Conservation (phyloP, 2,797 vertebrate genomes). For the Cyclura pinguis region DNA sequence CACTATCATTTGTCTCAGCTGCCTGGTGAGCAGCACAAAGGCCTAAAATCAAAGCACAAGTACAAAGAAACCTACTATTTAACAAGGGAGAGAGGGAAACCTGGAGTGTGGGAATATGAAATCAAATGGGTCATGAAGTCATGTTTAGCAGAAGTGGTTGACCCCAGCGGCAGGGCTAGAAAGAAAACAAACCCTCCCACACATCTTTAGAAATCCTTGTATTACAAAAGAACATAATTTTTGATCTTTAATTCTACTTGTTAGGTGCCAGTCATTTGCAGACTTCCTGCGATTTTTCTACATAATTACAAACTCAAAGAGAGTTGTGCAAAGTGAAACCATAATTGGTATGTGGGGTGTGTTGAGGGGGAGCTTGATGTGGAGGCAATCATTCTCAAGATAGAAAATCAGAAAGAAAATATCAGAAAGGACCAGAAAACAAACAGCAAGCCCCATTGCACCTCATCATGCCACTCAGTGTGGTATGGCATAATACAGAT, state of each 20-base stretch:
- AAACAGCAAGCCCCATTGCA: not conserved
- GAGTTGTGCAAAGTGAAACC: constrained; percentile 19
- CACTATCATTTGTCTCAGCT: constrained; percentile 15
- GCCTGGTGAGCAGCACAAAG: constrained; percentile 20
- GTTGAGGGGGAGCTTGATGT: not conserved
- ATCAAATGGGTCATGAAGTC: constrained; percentile 14
- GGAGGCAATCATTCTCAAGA: not conserved
- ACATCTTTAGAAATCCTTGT: constrained; percentile 15
- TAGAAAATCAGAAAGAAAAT: constrained; percentile 11
- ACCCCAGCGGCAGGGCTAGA: constrained; percentile 35
- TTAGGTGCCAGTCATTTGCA: constrained; percentile 37
- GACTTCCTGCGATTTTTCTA: constrained; percentile 31
- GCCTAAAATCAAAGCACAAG: constrained; percentile 19
- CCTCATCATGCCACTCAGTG: not conserved
- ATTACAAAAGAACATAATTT: constrained; percentile 18
- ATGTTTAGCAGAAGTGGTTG: constrained; percentile 37
- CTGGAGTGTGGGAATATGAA: constrained; percentile 24
- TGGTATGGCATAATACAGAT: not conserved
- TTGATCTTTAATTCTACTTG: constrained; percentile 26
- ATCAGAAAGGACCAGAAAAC: not conserved
- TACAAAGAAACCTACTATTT: constrained; percentile 18
- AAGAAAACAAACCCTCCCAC: constrained; percentile 39
- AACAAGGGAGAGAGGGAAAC: constrained; percentile 17
- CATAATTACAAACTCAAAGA: constrained; percentile 41
- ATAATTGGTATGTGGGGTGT: constrained; percentile 5